Evolutionary conservation across 2,113 vertebrate genomes (phyloP).

Genomic region (Axis porcinus): DNA sequence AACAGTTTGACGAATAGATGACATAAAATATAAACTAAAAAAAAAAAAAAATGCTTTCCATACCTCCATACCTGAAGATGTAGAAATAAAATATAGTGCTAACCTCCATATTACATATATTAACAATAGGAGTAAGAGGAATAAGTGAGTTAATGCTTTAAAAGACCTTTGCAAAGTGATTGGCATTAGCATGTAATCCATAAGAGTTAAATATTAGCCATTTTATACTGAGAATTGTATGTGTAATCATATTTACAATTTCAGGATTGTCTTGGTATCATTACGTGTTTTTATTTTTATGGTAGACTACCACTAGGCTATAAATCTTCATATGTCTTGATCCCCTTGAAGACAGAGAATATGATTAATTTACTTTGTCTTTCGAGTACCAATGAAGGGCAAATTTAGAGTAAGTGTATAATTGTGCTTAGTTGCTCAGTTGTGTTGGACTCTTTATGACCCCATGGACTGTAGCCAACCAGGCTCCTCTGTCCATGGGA

Average conservation of each 20-base stretch:
- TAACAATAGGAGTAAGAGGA: background rate
- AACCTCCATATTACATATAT: background rate
- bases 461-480: background rate
- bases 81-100: background rate
- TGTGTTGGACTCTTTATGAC: background rate
- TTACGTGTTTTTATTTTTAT: background rate
- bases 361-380: background rate
- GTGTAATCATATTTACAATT: background rate
- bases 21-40: background rate
- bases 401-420: background rate
- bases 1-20: background rate
- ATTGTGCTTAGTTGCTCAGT: background rate
- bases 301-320: background rate
- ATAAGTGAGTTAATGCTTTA: background rate
- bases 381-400: background rate
- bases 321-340: background rate
- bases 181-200: background rate
- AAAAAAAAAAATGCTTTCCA: background rate
- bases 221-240: background rate
- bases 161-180: background rate
- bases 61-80: background rate
- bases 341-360: background rate
- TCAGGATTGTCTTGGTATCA: background rate
- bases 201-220: background rate
- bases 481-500: background rate